A percentile compares a stretch with the other conserved stretches of the same genome.
These are phyloP conservation scores for Ariopsis seemanni DNA, from an alignment of 2,113 vertebrate species.

Conservation along the genomic window DNA sequence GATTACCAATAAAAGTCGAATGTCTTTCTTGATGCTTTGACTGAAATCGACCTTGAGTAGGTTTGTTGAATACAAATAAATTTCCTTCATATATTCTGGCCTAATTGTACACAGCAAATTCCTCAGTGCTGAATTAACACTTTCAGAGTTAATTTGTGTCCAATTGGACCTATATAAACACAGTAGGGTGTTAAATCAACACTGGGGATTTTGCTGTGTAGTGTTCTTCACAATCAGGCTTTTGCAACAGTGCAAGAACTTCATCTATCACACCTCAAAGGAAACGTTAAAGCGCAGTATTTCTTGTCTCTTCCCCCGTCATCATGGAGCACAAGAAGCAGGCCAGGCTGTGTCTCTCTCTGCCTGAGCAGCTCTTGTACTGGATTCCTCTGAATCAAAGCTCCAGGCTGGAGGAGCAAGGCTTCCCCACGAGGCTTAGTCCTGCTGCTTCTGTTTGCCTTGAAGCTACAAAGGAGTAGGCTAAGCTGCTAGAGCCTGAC, in stretches of 20 bases:
- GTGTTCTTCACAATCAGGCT: neutral
- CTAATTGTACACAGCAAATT: neutral
- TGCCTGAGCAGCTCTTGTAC: constrained; percentile 23
- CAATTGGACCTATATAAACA: no score
- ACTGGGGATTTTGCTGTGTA: neutral
- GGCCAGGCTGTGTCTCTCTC: neutral
- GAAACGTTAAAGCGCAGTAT: neutral
- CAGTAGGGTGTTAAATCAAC: no score
- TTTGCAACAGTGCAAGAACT: neutral
- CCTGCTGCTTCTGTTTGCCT: constrained; percentile 61
- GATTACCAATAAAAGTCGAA: neutral
- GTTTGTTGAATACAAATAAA: neutral
- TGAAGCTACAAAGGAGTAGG: constrained; percentile 45
- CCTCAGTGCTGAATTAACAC: no score
- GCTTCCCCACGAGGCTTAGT: constrained; percentile 60
- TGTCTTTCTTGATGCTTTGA: neutral
- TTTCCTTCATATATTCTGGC: neutral
- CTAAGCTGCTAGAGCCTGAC: neutral
- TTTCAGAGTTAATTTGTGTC: no score
- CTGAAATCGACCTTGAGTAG: neutral
- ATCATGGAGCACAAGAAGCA: neutral
- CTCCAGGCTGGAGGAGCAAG: constrained; percentile 53
- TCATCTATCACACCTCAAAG: neutral
- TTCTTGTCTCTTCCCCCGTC: neutral
- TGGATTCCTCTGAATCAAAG: constrained; percentile 66